phyloP scores from a whole-genome alignment of 2,113 vertebrate genomes.

The Cyanocitta stelleri region DNA sequence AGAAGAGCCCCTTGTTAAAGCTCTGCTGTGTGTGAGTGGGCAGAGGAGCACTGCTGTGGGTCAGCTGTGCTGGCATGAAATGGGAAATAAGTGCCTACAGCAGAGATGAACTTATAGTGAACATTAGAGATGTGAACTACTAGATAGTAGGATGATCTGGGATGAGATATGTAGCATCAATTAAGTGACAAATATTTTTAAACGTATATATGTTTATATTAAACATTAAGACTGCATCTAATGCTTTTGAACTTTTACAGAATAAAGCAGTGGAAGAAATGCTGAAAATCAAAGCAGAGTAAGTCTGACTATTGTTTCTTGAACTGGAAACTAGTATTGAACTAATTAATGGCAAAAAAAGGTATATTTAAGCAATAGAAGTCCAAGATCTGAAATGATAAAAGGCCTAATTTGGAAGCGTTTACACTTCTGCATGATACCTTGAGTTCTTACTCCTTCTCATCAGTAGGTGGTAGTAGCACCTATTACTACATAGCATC shows the following conservation, averaged over 20 bases:
- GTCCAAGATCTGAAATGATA: background rate
- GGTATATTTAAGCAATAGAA: background rate
- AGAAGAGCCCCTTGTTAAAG: background rate
- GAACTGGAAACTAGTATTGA: background rate
- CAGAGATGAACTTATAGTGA: background rate
- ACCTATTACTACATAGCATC: background rate
- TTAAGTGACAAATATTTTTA: background rate
- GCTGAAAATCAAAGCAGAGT: constrained; percentile 79
- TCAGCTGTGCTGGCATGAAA: background rate
- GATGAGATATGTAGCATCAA: background rate
- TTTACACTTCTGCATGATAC: background rate
- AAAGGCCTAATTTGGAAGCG: background rate
- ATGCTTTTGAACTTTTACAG: constrained; percentile 52
- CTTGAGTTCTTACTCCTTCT: background rate
- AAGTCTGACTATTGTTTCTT: constrained; percentile 59
- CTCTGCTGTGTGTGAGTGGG: background rate
- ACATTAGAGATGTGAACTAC: background rate
- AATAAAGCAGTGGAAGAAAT: constrained; percentile 74
- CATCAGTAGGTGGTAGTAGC: constrained; percentile 42
- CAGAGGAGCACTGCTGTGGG: background rate
- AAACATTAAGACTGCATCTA: background rate
- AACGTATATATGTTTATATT: background rate
- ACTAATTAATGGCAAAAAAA: background rate
- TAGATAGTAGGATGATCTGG: background rate
- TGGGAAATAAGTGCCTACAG: background rate